Base-by-base conservation (phyloP, 2,888 invertebrate species). In the Sabatieria punctata region DNA sequence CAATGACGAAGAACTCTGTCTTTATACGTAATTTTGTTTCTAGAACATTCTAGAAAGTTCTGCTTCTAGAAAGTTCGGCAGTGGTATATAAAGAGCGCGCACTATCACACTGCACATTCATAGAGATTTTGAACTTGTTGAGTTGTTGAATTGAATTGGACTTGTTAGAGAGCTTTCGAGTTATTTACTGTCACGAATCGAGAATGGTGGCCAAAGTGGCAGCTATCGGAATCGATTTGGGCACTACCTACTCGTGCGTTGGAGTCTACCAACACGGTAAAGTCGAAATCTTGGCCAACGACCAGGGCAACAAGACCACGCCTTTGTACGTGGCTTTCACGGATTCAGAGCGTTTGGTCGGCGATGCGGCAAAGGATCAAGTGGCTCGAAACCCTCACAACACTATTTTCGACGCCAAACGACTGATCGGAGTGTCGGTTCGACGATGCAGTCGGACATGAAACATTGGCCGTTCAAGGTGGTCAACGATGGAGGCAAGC, bases 401-500 rank as follows among this genome's bases (percentile, higher is more conserved):
- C 55, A 66, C 68, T 13, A 59, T 67, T 2, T 67, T 67, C 55
- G 65, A 58, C 60, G 64, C 63, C 44, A 65, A 65, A 47, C 54
- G 65, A 35, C 49, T 65, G 24, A 63, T 65, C 39, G 65, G 65
- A 18, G 57, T 45, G 57, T 57, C 40, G 63, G 65, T 46, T 15
- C 50, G 1, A 46, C n/a, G 6, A 19, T 38, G 8, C 60, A 61
- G 43, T 51, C 58, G 0, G 67, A 67, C 53, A 64, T 61, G 60
- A 66, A 66, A 48, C 60, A 61, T 45, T 67, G 65, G 66, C 64
- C 67, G 18, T 67, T 68, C 49, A 46, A 51, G 1, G 65, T 55
- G 18, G 45, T 57, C 13, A 51, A 51, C 40, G 46, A 53, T 11
- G 48, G 49, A 40, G 55, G 52, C 3, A 84, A 89, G 63, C 81